Evolutionary conservation across 2,888 invertebrate genomes (phyloP), one percentile per base, ranked within the genome.

Genomic region (Epiperipatus broadwayi): DNA sequence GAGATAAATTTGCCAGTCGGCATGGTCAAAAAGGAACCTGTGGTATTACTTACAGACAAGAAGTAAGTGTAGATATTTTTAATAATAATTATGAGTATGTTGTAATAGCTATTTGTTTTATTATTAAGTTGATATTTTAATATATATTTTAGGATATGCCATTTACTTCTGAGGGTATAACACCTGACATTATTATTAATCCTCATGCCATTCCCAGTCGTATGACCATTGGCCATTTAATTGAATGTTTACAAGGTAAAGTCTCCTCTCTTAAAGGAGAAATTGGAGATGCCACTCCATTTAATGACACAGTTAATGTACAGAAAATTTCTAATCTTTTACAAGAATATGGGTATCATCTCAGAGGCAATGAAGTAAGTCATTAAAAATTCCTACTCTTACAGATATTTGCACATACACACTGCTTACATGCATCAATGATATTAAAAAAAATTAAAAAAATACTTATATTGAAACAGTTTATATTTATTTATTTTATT

Each of bases 331-430:
- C 61, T 35, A 84, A 87, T 14, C 71, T 97, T 37, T 65, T 97
- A 18, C 81, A 85, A 66, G 93, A 93, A 53, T 97, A 97, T 58
- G 95, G 93, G 5, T 97, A 97, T 59, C 95, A 97, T 53, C 68
- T 91, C 42, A 53, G 72, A 53, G 73, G 73, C 41, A 72, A 73
- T 53, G 73, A 73, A 60, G 67, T 68, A 31, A 43, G 44, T 21
- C 3, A n/a, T n/a, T n/a, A n/a, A n/a, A n/a, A n/a, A n/a, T n/a
- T n/a, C n/a, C n/a, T n/a, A n/a, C n/a, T n/a, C n/a, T n/a, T n/a
- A n/a, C n/a, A n/a, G n/a, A n/a, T n/a, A n/a, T n/a, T n/a, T n/a
- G n/a, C n/a, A n/a, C n/a, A n/a, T n/a, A n/a, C n/a, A n/a, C n/a
- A n/a, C n/a, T n/a, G n/a, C n/a, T n/a, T n/a, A n/a, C n/a, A n/a